These are phyloP conservation scores for Hippopotamyrus pictus DNA, from an alignment of 2,797 vertebrate species.

Conservation along the genomic window DNA sequence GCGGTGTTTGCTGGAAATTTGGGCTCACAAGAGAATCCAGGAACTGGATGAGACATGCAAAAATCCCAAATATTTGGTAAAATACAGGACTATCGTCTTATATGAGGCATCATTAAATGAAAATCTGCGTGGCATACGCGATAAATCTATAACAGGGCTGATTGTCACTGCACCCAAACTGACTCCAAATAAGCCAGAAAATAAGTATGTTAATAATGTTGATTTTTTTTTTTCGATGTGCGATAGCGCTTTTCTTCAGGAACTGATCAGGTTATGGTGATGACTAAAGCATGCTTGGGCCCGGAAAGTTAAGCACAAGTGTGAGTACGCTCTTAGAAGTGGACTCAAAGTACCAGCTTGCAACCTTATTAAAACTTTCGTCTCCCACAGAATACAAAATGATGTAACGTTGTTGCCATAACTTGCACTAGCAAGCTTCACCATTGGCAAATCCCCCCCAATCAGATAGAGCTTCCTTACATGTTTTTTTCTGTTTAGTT, in stretches of 20 bases:
- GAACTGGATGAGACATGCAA: neutral
- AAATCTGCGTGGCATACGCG: neutral
- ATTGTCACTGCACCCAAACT: neutral
- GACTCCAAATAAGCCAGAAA: neutral
- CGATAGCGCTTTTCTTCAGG: neutral
- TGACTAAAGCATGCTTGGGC: neutral
- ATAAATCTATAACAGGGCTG: neutral
- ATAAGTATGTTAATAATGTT: neutral
- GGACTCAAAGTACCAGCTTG: neutral
- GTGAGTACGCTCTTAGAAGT: neutral
- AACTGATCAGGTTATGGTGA: neutral
- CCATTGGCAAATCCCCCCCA: neutral
- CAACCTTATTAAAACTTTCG: neutral
- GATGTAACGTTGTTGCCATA: neutral
- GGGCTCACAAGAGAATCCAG: neutral
- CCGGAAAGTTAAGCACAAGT: neutral
- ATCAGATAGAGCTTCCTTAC: neutral
- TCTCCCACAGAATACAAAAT: neutral
- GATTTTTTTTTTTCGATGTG: neutral
- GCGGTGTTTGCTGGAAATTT: neutral
- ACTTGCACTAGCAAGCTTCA: neutral
- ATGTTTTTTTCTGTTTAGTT: neutral
- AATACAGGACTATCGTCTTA: neutral
- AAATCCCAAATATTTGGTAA: neutral
- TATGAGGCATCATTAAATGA: neutral